Base-by-base conservation (phyloP, 2,797 vertebrate genomes). In the Sebastes matsubarae region DNA sequence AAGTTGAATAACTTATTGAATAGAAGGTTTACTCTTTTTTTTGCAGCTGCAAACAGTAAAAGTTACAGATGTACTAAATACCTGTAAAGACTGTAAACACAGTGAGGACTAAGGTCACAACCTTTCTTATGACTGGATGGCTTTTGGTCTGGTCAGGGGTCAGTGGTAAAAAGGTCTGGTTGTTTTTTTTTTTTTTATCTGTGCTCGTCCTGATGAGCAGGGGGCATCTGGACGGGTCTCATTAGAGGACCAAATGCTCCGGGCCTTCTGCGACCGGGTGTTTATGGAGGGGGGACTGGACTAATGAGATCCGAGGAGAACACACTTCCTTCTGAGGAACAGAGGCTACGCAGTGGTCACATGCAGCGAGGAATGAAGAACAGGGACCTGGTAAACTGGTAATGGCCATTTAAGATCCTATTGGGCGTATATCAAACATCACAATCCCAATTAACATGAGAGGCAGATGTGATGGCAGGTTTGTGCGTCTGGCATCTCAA, bases 241-340 rank as follows among this genome's bases (percentile, higher is more conserved):
- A 92, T 94, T 94, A 94, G 86, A 82, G 66, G 72, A 81, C 58
- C 58, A 85, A 89, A 84, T 79, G 85, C 91, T 84, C 59, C 63
- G 6, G 90, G 91, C 75, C 25, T 66, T 87, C 76, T 87, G 55
- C 65, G 70, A 85, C 88, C 68, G 38, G 73, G 52, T 83, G 81
- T 94, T 94, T 90, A 91, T 83, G 77, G 82, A 83, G 77, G 67
- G 61, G 59, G 67, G 75, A 82, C 57, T 65, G 63, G 38, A 77
- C 88, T 93, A 94, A 95, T 93, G 87, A 92, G 89, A 87, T 73
- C 77, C 81, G 83, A 90, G 79, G 57, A 83, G 75, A 81, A 84
- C 79, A 82, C 68, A 78, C 84, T 88, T 88, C 88, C 85, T 70
- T 72, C 72, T 69, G 83, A 84, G 55, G 78, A 80, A 80, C 72